Percentiles rank a stretch among this genome's conserved stretches.
Evolutionary conservation across 2,888 invertebrate species (phyloP).

Genomic region (Sinopyrophorus schimmeli): DNA sequence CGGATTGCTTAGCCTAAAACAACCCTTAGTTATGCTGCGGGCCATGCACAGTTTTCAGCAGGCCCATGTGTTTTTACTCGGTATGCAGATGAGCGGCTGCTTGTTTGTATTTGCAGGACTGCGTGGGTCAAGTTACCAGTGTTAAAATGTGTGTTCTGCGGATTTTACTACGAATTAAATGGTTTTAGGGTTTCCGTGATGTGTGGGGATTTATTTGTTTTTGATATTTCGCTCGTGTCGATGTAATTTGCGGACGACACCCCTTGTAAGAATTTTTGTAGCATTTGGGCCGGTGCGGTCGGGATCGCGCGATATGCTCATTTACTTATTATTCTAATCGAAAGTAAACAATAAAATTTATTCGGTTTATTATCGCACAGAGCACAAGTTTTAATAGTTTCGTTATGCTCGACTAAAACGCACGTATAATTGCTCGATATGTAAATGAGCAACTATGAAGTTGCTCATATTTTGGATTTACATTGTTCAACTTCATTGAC

Average conservation of each 20-base stretch:
- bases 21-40: constrained; percentile 52
- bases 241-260: constrained; percentile 15
- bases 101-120: constrained; percentile 37
- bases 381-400: too few species aligned
- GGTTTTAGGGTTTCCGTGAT: constrained; percentile 33
- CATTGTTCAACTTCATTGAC: too few species aligned
- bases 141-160: constrained; percentile 38
- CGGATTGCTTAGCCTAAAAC: constrained; percentile 53
- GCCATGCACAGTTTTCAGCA: constrained; percentile 39
- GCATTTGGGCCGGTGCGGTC: too few species aligned
- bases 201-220: constrained; percentile 34
- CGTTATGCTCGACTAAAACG: too few species aligned
- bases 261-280: constrained; percentile 11
- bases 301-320: too few species aligned
- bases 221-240: constrained; percentile 27
- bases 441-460: too few species aligned
- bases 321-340: too few species aligned
- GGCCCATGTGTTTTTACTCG: constrained; percentile 36
- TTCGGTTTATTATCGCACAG: too few species aligned
- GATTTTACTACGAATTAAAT: constrained; percentile 35
- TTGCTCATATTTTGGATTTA: too few species aligned
- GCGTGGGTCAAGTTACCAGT: constrained; percentile 38
- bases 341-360: too few species aligned
- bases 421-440: too few species aligned
- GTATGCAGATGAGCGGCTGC: constrained; percentile 38